These are phyloP conservation scores for Genyomyrus donnyi DNA, from an alignment of 2,113 vertebrate species.

Conservation along the genomic window DNA sequence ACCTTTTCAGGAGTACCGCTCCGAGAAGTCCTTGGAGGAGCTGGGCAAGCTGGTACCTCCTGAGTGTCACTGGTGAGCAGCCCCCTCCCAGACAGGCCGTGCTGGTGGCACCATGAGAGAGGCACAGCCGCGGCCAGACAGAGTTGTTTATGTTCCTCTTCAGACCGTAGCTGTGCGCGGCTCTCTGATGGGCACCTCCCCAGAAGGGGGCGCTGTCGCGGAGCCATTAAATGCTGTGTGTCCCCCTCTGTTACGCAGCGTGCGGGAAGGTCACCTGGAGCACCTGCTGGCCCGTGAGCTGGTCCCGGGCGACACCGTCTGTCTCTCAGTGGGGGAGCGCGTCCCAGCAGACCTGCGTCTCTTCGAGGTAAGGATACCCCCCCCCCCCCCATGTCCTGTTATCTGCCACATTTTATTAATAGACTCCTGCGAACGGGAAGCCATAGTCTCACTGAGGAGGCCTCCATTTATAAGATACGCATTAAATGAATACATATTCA, in stretches of 20 bases:
- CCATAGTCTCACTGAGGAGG: background rate
- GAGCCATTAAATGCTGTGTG: background rate
- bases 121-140: background rate
- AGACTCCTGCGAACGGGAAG: background rate
- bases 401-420: background rate
- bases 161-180: background rate
- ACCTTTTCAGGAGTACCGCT: slow-evolving; percentile 83
- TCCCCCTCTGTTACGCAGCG: slow-evolving; percentile 45
- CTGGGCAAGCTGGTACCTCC: slow-evolving; percentile 92
- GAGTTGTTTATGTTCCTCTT: background rate
- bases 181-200: background rate
- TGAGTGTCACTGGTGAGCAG: slow-evolving; percentile 88
- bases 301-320: slow-evolving; percentile 93
- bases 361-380: slow-evolving; percentile 71
- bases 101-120: background rate
- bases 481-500: background rate
- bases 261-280: slow-evolving; percentile 80
- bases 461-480: background rate
- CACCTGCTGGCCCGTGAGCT: slow-evolving; percentile 86
- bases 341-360: slow-evolving; percentile 91
- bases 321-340: slow-evolving; percentile 86
- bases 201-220: background rate
- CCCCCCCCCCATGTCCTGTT: background rate
- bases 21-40: slow-evolving; percentile 95
- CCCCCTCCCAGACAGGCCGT: background rate